These are phyloP conservation scores for Cydia pomonella DNA, from an alignment of 1,140 invertebrate species.

Conservation along the genomic window DNA sequence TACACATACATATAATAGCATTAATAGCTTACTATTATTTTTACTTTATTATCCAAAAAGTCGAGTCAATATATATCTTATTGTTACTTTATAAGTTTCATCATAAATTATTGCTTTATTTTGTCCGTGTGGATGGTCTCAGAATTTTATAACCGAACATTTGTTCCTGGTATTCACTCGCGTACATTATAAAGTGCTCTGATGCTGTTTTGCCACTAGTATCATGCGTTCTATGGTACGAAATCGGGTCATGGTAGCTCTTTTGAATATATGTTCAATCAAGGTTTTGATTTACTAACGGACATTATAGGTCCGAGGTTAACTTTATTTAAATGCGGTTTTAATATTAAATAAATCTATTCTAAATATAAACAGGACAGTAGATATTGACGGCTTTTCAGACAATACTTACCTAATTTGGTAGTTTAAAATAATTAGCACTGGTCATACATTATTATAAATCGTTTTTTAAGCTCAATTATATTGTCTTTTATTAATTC, in stretches of 20 bases:
- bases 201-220: neutral
- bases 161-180: too few species aligned
- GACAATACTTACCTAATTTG: neutral
- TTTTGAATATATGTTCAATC: constrained; percentile 29
- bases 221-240: neutral
- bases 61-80: too few species aligned
- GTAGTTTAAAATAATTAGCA: neutral
- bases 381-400: neutral
- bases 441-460: neutral
- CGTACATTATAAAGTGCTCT: neutral
- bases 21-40: too few species aligned
- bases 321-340: neutral
- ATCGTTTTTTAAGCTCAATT: neutral
- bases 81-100: too few species aligned
- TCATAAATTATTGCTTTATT: too few species aligned
- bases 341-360: neutral
- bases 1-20: too few species aligned
- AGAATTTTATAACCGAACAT: too few species aligned
- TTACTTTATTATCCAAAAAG: too few species aligned
- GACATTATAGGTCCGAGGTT: neutral
- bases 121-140: too few species aligned
- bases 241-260: constrained; percentile 15
- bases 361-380: neutral
- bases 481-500: too few species aligned
- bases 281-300: neutral